Conservation (phyloP, 2,888 invertebrate genomes). For the Hyles lineata region DNA sequence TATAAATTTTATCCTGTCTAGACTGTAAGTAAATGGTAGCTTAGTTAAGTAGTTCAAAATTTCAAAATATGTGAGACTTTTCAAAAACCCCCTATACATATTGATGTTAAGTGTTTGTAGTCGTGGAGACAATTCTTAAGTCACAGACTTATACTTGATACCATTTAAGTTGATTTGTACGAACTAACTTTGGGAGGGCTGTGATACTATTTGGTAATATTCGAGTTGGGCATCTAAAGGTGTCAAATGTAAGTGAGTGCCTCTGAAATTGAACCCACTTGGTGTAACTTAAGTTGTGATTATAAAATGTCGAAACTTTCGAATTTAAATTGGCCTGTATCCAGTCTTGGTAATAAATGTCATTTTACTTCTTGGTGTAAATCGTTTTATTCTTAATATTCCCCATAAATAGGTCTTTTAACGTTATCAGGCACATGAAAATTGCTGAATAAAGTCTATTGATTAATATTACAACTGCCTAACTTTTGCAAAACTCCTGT, state of each 20-base stretch:
- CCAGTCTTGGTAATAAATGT: not conserved
- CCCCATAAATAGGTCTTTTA: not conserved
- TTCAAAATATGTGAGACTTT: not conserved
- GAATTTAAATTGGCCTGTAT: conserved; percentile 6
- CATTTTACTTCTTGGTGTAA: not conserved
- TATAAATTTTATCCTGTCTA: too few relatives aligned
- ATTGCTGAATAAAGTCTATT: not conserved
- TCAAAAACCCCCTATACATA: not conserved
- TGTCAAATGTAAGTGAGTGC: conserved; percentile 6
- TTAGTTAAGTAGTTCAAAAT: too few relatives aligned
- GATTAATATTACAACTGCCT: too few relatives aligned
- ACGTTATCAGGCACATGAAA: not conserved
- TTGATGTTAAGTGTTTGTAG: not conserved
- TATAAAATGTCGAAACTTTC: not conserved
- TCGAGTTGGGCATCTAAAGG: conserved; percentile 2
- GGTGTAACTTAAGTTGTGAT: not conserved
- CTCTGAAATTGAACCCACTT: not conserved
- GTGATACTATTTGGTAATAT: not conserved
- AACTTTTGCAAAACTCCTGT: too few relatives aligned
- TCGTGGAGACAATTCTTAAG: not conserved
- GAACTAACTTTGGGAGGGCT: not conserved
- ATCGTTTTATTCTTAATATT: not conserved
- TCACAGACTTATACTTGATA: conserved; percentile 2
- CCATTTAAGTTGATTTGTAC: not conserved
- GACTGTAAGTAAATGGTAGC: too few relatives aligned